Percentiles rank a stretch among this genome's conserved stretches.
phyloP scores from a whole-genome alignment of 2,113 vertebrate species.

The Saiga tatarica region DNA sequence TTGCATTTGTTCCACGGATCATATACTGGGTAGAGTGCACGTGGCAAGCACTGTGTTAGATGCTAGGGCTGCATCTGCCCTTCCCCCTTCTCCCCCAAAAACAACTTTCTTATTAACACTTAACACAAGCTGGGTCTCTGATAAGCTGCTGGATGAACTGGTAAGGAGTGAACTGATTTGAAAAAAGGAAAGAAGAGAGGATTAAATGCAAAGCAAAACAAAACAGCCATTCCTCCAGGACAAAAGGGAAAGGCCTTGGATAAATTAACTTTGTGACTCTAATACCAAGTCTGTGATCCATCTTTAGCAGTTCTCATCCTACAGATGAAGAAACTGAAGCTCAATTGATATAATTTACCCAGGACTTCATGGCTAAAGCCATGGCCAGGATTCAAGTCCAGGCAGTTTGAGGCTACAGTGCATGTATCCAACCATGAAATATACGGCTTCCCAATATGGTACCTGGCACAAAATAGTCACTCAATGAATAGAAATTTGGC shows the following conservation, averaged over 20 bases:
- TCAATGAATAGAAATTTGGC: constrained; percentile 3
- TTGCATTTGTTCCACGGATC: not conserved
- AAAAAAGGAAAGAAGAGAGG: not conserved
- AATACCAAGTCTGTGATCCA: not conserved
- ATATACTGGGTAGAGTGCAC: not conserved
- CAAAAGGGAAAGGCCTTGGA: not conserved
- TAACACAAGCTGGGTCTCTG: not conserved
- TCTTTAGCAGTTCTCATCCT: not conserved
- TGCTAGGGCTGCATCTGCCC: not conserved
- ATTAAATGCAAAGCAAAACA: not conserved
- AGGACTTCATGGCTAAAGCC: not conserved
- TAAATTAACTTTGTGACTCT: not conserved
- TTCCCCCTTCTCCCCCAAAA: not conserved
- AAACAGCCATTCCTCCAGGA: not conserved
- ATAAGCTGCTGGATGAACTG: not conserved
- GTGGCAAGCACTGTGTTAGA: not conserved
- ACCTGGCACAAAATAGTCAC: not conserved
- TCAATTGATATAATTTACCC: not conserved
- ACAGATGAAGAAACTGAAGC: not conserved
- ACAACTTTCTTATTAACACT: not conserved
- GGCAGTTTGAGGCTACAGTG: not conserved
- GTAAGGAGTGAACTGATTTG: not conserved
- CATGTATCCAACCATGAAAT: constrained; percentile 10
- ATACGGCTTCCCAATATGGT: not conserved
- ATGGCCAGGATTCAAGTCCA: not conserved